Percentiles rank a stretch among this genome's conserved stretches.
Conservation (phyloP, 2,888 invertebrate species). For the Suillia variegata region DNA sequence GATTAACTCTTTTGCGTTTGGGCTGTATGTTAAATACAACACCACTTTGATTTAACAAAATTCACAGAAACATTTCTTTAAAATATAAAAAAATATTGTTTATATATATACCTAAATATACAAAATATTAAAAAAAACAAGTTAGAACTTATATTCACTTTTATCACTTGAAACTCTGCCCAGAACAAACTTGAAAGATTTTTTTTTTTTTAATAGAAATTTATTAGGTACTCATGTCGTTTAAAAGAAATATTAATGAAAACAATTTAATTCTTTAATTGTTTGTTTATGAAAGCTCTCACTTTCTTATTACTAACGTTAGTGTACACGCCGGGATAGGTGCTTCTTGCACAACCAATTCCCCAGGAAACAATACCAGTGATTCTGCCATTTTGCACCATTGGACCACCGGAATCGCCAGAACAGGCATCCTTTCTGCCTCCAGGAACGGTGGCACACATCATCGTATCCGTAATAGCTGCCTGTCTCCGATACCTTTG, state of each 20-base stretch:
- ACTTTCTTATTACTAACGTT: slow-evolving; percentile 64
- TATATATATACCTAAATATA: too few relatives aligned
- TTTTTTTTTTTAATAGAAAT: background rate
- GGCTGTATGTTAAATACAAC: too few relatives aligned
- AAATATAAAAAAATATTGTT: too few relatives aligned
- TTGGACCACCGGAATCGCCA: slow-evolving; percentile 52
- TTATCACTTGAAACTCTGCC: too few relatives aligned
- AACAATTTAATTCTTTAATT: background rate
- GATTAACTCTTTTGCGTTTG: too few relatives aligned
- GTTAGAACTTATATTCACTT: too few relatives aligned
- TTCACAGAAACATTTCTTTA: too few relatives aligned
- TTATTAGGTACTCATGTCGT: background rate
- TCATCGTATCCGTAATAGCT: slow-evolving; percentile 38
- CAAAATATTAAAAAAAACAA: too few relatives aligned
- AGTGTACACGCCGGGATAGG: slow-evolving; percentile 78
- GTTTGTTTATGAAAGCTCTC: background rate
- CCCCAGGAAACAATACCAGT: slow-evolving; percentile 71
- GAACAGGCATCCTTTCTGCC: slow-evolving; percentile 41
- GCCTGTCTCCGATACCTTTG: background rate
- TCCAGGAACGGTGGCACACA: slow-evolving; percentile 36
- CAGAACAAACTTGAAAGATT: too few relatives aligned
- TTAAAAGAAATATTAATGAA: background rate
- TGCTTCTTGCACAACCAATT: slow-evolving; percentile 46
- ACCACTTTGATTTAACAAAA: too few relatives aligned
- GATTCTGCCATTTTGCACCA: slow-evolving; percentile 33